Percentiles rank a stretch among this genome's conserved stretches.
phyloP scores from a whole-genome alignment of 2,797 vertebrate genomes.

The Triplophysa bombifrons region DNA sequence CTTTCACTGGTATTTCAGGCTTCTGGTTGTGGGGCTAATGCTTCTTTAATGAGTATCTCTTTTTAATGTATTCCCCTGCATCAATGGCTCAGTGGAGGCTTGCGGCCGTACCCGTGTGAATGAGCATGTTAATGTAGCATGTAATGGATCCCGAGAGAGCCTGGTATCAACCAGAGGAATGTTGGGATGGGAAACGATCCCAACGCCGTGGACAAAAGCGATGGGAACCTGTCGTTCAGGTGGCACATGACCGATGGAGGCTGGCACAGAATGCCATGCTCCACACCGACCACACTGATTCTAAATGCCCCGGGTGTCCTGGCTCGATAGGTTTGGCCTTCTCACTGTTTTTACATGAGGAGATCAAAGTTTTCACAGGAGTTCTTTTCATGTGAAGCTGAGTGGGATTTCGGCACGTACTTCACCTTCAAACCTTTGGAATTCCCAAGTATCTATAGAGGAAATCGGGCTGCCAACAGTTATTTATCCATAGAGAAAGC shows the following conservation, averaged over 20 bases:
- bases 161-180: conserved; percentile 27
- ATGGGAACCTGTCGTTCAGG: conserved; percentile 22
- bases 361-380: conserved; percentile 51
- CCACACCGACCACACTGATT: neutral
- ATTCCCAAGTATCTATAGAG: conserved; percentile 41
- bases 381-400: conserved; percentile 33
- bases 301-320: conserved; percentile 7
- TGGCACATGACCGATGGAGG: conserved; percentile 41
- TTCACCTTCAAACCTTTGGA: conserved; percentile 44
- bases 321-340: neutral
- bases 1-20: conserved; percentile 45
- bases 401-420: conserved; percentile 43
- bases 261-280: conserved; percentile 36
- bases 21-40: conserved; percentile 59
- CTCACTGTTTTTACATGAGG: conserved; percentile 4
- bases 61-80: conserved; percentile 61
- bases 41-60: conserved; percentile 65
- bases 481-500: conserved; percentile 46
- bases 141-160: conserved; percentile 60
- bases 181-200: conserved; percentile 29
- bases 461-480: conserved; percentile 47
- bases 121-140: conserved; percentile 62
- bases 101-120: conserved; percentile 56
- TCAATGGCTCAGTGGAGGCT: conserved; percentile 49
- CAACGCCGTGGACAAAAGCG: conserved; percentile 10